These are phyloP conservation scores for Kradibia gibbosae DNA, from an alignment of 1,140 invertebrate species.

Conservation along the genomic window DNA sequence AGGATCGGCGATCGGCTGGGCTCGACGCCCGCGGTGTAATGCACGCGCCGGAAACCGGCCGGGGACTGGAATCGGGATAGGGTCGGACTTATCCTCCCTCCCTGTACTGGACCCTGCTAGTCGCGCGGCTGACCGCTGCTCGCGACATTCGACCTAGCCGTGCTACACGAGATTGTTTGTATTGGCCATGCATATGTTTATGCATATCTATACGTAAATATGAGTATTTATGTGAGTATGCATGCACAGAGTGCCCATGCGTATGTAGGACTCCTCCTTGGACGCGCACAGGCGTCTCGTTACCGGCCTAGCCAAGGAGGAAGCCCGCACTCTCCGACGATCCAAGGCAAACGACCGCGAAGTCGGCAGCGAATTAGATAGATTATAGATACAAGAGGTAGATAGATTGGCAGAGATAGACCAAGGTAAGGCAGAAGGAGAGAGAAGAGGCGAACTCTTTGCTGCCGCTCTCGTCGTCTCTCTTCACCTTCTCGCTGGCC, in stretches of 20 bases:
- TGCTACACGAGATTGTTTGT: not conserved
- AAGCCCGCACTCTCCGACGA: not conserved
- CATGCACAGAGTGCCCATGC: too few relatives aligned
- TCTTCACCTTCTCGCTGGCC: too few relatives aligned
- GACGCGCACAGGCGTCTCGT: conserved; percentile 27
- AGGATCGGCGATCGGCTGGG: conserved; percentile 45
- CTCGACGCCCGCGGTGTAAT: conserved; percentile 19
- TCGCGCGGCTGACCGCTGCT: not conserved
- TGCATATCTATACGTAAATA: too few relatives aligned
- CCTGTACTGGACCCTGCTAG: conserved; percentile 25
- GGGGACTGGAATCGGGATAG: conserved; percentile 51
- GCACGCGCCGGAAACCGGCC: conserved; percentile 52
- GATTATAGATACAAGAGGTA: too few relatives aligned
- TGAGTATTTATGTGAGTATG: too few relatives aligned
- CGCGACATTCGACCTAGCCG: too few relatives aligned
- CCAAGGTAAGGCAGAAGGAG: too few relatives aligned
- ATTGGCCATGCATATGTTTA: too few relatives aligned
- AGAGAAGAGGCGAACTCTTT: too few relatives aligned
- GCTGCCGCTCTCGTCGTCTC: not conserved
- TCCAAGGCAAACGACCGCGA: conserved; percentile 52
- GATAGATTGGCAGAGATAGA: too few relatives aligned
- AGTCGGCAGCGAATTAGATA: conserved; percentile 29
- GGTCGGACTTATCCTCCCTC: conserved; percentile 28
- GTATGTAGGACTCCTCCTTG: conserved; percentile 24
- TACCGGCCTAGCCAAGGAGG: conserved; percentile 20